Evolutionary conservation across 2,113 vertebrate species (phyloP), one percentile per base, ranked within the genome.

Genomic region (Tamias sibiricus): DNA sequence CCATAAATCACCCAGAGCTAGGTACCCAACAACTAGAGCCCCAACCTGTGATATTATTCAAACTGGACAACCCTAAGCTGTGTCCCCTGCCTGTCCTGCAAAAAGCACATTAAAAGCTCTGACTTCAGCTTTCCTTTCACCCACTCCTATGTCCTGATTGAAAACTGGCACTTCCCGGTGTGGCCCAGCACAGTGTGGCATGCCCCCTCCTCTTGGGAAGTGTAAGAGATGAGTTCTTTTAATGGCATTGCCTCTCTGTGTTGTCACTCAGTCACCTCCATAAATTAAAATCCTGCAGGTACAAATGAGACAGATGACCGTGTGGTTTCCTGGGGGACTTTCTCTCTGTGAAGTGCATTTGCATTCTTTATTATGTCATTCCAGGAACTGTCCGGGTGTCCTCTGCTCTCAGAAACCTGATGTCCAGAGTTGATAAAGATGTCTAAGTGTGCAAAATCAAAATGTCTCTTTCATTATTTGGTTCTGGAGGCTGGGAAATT

Each of bases 331-430:
- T 74, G 47, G 52, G 47, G 9, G 5, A 44, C 19, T 40, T 81
- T 89, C 68, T 71, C 62, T 74, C n/a, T 8, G 42, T 52, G 14
- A n/a, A 54, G 75, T 83, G 64, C 32, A n/a, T 44, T 54, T 47
- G n/a, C 26, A 5, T 47, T 84, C 44, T 83, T 74, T 26, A 62
- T 62, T 32, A 49, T 26, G 24, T 90, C 64, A 40, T 26, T 42
- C 68, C 54, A 54, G 16, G 22, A 83, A 22, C 52, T 68, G 28
- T 93, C 26, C 64, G 54, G 32, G 26, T 89, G 30, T 89, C 20
- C 74, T 88, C 6, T 77, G 62, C 52, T 82, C 83, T 77, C 57
- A 66, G 80, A 89, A 35, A 79, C 14, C 62, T 77, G 52, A 76
- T 16, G 40, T 62, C 35, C 75, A 52, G 30, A 59, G 24, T 69